These are phyloP conservation scores for Sinella curviseta DNA, from an alignment of 1,140 invertebrate species.

Conservation along the genomic window DNA sequence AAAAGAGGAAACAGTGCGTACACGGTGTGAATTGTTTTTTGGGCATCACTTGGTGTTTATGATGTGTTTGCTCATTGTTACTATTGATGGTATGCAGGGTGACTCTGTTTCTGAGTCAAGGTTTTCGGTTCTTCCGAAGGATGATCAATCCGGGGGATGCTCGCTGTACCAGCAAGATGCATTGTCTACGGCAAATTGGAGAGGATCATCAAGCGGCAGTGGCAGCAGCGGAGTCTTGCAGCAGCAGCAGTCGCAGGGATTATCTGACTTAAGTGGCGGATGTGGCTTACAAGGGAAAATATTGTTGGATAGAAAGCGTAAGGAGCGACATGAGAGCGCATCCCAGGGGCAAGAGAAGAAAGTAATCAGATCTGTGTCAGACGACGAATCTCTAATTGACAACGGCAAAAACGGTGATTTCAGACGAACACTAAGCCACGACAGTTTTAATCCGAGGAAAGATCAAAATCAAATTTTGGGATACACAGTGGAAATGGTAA, in stretches of 20 bases:
- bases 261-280: neutral
- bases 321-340: constrained; percentile 70
- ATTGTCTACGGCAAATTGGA: neutral
- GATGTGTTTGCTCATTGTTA: constrained; percentile 14
- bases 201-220: neutral
- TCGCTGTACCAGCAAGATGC: neutral
- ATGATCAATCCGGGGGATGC: neutral
- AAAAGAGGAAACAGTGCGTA: too few species aligned
- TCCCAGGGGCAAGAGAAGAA: constrained; percentile 69
- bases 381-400: constrained; percentile 23
- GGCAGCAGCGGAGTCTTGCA: neutral
- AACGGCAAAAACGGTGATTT: constrained; percentile 13
- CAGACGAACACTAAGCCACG: constrained; percentile 29
- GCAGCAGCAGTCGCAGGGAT: neutral
- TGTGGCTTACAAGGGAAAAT: neutral
- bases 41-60: neutral
- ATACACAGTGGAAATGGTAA: constrained; percentile 10
- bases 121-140: neutral
- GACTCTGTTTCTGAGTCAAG: constrained; percentile 35
- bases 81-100: constrained; percentile 26
- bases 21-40: neutral
- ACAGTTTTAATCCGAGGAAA: constrained; percentile 15
- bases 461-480: neutral
- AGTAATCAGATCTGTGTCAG: constrained; percentile 58
- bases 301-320: constrained; percentile 64